Conservation (phyloP, 2,797 vertebrate genomes). For the Psittacula derbiana region DNA sequence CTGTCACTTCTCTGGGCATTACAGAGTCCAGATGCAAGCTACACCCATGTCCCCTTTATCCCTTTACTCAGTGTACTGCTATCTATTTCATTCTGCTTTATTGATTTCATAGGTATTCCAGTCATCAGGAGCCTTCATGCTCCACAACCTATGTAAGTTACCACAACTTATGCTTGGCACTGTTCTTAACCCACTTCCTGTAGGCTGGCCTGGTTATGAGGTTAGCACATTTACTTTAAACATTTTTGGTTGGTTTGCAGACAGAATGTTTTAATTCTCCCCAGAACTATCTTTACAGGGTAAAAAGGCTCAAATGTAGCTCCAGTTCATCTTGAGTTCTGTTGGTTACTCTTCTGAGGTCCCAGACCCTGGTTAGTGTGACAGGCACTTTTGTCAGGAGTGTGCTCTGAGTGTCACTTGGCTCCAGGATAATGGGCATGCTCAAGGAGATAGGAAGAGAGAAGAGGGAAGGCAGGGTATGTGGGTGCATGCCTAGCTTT, state of each 20-base stretch:
- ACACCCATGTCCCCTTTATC: background rate
- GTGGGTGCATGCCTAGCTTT: background rate
- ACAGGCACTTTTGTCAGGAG: background rate
- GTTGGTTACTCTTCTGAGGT: background rate
- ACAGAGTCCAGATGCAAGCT: background rate
- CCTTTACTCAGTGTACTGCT: background rate
- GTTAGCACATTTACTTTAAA: background rate
- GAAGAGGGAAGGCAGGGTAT: background rate
- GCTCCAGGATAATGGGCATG: background rate
- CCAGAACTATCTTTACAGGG: background rate
- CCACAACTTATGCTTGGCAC: background rate
- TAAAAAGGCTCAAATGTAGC: background rate
- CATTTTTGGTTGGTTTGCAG: background rate
- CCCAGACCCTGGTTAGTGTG: fast-evolving
- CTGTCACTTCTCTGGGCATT: background rate
- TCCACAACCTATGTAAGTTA: background rate
- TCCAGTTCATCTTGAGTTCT: background rate
- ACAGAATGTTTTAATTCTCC: background rate
- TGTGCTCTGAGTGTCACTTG: background rate
- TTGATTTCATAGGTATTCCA: background rate
- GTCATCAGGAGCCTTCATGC: background rate
- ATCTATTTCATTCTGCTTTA: background rate
- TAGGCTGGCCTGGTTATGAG: background rate
- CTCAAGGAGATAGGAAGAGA: background rate
- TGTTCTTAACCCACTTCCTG: background rate